Evolutionary conservation across 2,797 vertebrate species (phyloP).

Genomic region (Sternarchorhynchus goeldii): DNA sequence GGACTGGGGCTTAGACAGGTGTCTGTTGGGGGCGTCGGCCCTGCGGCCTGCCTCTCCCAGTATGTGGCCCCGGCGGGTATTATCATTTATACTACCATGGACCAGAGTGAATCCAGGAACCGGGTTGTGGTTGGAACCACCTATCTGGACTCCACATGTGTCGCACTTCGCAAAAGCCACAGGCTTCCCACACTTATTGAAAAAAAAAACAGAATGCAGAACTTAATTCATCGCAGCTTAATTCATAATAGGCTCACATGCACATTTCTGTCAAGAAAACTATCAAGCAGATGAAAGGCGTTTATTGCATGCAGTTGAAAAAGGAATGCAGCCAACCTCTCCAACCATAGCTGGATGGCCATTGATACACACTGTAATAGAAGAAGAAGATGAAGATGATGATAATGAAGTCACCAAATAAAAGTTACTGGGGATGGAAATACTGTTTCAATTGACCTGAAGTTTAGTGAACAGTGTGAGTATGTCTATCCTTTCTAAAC

Average conservation of each 20-base stretch:
- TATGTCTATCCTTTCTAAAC: slow-evolving; percentile 35
- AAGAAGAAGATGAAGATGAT: background rate
- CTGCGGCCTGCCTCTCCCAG: slow-evolving; percentile 60
- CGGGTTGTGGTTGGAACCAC: slow-evolving; percentile 45
- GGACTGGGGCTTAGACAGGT: slow-evolving; percentile 60
- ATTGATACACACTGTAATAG: slow-evolving; percentile 63
- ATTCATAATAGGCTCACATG: background rate
- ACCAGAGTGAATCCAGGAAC: slow-evolving; percentile 57
- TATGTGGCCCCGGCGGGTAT: slow-evolving; percentile 68
- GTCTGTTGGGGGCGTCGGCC: slow-evolving; percentile 71
- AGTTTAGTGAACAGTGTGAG: background rate
- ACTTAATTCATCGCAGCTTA: no score
- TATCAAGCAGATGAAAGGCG: background rate
- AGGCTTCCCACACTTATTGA: slow-evolving; percentile 70
- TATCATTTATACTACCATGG: slow-evolving; percentile 39
- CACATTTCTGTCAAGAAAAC: background rate
- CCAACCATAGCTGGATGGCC: slow-evolving; percentile 65
- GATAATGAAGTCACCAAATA: background rate
- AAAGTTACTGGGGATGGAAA: background rate
- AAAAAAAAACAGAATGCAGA: background rate
- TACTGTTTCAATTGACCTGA: background rate
- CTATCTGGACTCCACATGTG: slow-evolving; percentile 61
- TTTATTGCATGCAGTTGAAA: background rate
- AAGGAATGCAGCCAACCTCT: slow-evolving; percentile 57
- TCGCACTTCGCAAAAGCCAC: background rate